Evolutionary conservation across 1,140 invertebrate genomes (phyloP).

Genomic region (Trichonephila clavata): DNA sequence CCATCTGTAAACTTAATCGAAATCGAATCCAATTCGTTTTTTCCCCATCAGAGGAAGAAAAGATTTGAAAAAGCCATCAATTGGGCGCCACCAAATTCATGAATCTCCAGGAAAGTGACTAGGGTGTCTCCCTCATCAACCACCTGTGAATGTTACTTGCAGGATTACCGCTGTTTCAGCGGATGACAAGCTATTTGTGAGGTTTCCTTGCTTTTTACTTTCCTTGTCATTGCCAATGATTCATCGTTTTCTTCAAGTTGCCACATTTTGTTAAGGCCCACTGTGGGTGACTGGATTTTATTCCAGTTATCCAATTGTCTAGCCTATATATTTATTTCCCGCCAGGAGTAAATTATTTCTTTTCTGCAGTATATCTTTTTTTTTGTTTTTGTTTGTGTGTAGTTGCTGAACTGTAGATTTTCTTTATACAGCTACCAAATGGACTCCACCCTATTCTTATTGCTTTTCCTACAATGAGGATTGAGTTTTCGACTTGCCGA

Average conservation of each 20-base stretch:
- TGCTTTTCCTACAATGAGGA: background rate
- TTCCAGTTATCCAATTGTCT: background rate
- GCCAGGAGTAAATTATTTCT: background rate
- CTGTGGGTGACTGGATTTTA: background rate
- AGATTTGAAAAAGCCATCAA: too few relatives aligned
- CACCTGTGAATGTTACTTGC: background rate
- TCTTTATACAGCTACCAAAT: background rate
- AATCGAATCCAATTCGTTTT: too few relatives aligned
- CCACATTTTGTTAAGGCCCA: background rate
- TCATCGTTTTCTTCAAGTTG: background rate
- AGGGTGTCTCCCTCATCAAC: background rate
- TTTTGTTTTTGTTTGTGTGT: background rate
- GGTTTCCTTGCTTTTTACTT: background rate
- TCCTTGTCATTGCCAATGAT: background rate
- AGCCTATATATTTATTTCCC: background rate
- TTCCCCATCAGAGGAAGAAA: too few relatives aligned
- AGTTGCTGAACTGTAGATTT: background rate
- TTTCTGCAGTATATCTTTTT: background rate
- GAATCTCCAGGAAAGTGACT: background rate
- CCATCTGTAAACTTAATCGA: too few relatives aligned
- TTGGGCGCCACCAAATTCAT: background rate
- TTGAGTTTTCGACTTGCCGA: background rate
- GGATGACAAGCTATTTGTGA: background rate
- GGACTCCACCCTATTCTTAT: background rate
- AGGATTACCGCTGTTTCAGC: constrained; percentile 1